These are phyloP conservation scores for western clawed frog (Xenopus tropicalis) DNA, from an alignment of 2,113 vertebrate species.

Conservation along the genomic window UCB_Xtro_10.0 CM004450.2:73520501-73521000, in stretches of 20 bases:
- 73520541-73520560: conserved; percentile 70
- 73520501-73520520: conserved; percentile 90
- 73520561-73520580: conserved; percentile 79
- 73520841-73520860: too few species aligned
- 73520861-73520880: not conserved
- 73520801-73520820: too few species aligned
- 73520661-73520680: not conserved
- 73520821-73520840: too few species aligned
- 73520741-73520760: too few species aligned
- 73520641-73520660: not conserved
- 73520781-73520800: too few species aligned
- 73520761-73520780: too few species aligned
- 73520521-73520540: conserved; percentile 86
- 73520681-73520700: not conserved
- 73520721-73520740: not conserved
- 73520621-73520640: not conserved
- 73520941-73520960: not conserved
- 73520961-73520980: not conserved
- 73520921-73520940: too few species aligned
- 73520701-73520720: not conserved
- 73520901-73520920: too few species aligned
- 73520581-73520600: conserved; percentile 70
- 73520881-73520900: not conserved
- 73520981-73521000: not conserved
- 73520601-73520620: not conserved